Evolutionary conservation across 2,113 vertebrate genomes (phyloP), one percentile per base, ranked within the genome.

Genomic region (Pelecanus crispus): DNA sequence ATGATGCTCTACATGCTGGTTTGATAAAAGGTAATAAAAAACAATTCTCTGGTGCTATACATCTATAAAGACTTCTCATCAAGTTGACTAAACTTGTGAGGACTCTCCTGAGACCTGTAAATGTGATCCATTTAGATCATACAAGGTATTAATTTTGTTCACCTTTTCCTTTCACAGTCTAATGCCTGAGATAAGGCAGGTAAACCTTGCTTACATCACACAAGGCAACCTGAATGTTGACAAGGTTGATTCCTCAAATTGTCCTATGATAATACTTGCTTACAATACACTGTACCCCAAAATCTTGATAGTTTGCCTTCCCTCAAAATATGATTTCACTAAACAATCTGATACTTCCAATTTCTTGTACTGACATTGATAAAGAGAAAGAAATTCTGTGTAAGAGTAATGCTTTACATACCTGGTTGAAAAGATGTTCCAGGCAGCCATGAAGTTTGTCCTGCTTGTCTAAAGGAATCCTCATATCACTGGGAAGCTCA

Each of bases 371-470:
- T 74, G 29, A 66, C 28, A 81, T 3, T 7, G 36, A 67, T n/a
- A 78, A 61, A 47, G 19, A 81, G 34, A 79, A 85, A 34, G 11
- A 49, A 70, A 56, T 58, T 80, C 66, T 38, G 17, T 56, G 34
- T 59, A 24, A 53, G 9, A 56, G 22, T 36, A 36, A 61, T 1
- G 1, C 21, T 72, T 88, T 56, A 42, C 36, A 42, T 36, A 99
- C 99, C 99, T 99, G 99, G 97, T 99, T 99, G 94, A 99, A 99
- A 84, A 99, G 99, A 87, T 99, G 99, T 83, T 99, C 99, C 52
- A 99, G 98, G 94, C 99, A 99, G 86, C 99, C 99, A 2, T 99
- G 99, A 18, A 99, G 98, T 93, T 99, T 99, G 97, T 99, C 99
- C 97, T 99, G 99, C 78, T 99, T 99, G 97, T 99, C 99, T 7